phyloP scores from a whole-genome alignment of 2,797 vertebrate species.

The Phrynocephalus guinanensis region DNA sequence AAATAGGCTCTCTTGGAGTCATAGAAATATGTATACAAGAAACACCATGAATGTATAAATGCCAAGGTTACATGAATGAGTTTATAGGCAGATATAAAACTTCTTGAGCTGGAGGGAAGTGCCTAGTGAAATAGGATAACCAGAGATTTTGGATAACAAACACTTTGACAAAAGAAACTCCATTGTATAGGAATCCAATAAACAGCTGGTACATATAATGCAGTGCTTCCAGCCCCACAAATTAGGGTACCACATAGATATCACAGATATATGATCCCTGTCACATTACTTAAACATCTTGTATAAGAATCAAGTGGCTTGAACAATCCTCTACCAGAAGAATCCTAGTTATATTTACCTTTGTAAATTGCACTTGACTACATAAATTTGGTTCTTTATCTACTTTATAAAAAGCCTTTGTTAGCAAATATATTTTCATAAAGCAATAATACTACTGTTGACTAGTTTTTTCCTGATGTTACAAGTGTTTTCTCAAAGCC shows the following conservation, averaged over 20 bases:
- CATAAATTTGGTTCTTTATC: constrained; percentile 33
- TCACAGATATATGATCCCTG: background rate
- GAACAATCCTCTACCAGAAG: background rate
- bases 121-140: constrained; percentile 24
- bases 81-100: constrained; percentile 7
- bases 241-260: background rate
- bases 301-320: background rate
- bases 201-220: background rate
- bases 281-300: background rate
- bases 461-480: background rate
- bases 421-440: background rate
- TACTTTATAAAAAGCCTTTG: constrained; percentile 27
- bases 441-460: background rate
- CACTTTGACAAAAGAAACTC: background rate
- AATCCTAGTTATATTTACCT: constrained; percentile 8
- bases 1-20: background rate
- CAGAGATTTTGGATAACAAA: background rate
- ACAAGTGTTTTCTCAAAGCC: background rate
- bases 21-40: background rate
- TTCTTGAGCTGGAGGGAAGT: background rate
- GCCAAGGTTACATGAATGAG: background rate
- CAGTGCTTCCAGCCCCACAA: background rate
- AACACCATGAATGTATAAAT: background rate
- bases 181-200: background rate
- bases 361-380: constrained; percentile 6